Evolutionary conservation across 2,113 vertebrate genomes (phyloP), one percentile per base, ranked within the genome.

Genomic region (Pedionomus torquatus): DNA sequence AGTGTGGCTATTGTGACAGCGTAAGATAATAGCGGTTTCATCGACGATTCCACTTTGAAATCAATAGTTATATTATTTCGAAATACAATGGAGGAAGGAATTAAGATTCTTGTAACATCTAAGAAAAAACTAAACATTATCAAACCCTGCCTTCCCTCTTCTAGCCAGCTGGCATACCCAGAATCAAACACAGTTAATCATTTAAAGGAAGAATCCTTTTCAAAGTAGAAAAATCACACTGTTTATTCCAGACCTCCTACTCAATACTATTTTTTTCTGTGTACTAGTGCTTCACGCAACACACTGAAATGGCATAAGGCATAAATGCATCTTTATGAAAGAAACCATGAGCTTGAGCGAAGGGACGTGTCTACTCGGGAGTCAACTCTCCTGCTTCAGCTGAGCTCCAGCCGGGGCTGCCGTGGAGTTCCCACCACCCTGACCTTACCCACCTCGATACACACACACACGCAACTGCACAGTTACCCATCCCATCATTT

Each of bases 211-310:
- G 93, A 97, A 95, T 97, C 87, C 95, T 97, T 98, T 97, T 97
- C 96, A 97, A 97, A 97, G 95, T 87, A 96, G 96, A 97, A 98
- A 98, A 98, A 97, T 97, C 96, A 95, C 94, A 97, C 86, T 95
- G 86, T 97, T 97, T 96, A 95, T 97, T 97, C 77, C 92, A 97
- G 97, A 96, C 92, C 89, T 96, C 95, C 94, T 97, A 94, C 92
- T 97, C 94, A 91, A 96, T 87, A 96, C 92, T 95, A 96, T 90
- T 95, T 87, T 94, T 96, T 89, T 92, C 95, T 95, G 94, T 95
- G 90, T 92, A 96, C 80, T 95, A 87, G 86, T 95, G 95, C 97
- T 95, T 97, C 95, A 95, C 97, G 97, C 93, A 97, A 96, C 95
- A 97, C 93, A 79, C 96, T 97, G 89, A 97, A 98, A 96, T 68